phyloP scores from a whole-genome alignment of 1,140 invertebrate species.

The Metaphire vulgaris region DNA sequence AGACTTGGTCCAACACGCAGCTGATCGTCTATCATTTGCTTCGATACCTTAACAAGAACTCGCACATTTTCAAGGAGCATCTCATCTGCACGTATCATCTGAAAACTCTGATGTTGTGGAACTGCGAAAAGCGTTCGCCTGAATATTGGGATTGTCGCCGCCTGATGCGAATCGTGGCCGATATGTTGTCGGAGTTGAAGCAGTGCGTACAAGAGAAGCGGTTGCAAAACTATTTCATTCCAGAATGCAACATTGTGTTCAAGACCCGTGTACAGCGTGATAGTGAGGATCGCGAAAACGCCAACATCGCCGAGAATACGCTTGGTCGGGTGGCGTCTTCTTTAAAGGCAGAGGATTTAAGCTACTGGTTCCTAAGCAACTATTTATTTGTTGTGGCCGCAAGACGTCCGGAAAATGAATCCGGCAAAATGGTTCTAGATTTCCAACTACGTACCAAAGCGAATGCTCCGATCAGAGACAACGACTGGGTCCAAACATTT shows the following conservation, averaged over 20 bases:
- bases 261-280: too few species aligned
- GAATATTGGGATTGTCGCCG: neutral
- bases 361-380: too few species aligned
- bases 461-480: too few species aligned
- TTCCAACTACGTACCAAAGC: too few species aligned
- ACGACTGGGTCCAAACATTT: too few species aligned
- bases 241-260: neutral
- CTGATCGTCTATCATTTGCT: neutral
- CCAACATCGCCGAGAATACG: too few species aligned
- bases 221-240: neutral
- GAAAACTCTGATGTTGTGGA: neutral
- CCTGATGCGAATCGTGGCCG: neutral
- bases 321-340: too few species aligned
- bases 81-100: neutral
- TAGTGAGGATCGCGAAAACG: too few species aligned
- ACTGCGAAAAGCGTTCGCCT: neutral
- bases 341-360: too few species aligned
- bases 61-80: neutral
- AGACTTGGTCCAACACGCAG: neutral
- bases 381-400: too few species aligned
- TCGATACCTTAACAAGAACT: neutral
- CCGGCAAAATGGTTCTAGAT: too few species aligned
- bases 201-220: neutral
- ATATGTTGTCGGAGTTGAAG: neutral
- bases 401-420: too few species aligned